Base-by-base conservation (phyloP, 1,140 invertebrate species). In the Drosophila miranda region DNA sequence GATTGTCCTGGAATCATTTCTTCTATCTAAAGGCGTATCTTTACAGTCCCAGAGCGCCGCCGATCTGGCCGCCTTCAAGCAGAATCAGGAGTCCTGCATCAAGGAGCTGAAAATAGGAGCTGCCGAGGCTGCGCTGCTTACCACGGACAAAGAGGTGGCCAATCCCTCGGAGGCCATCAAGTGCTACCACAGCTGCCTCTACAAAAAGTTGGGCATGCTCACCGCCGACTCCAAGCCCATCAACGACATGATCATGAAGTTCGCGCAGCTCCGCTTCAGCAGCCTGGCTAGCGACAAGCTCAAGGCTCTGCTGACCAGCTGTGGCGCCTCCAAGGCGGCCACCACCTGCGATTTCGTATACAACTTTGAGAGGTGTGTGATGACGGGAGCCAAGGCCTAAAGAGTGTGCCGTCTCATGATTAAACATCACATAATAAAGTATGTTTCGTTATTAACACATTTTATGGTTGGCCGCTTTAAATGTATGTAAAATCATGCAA, bases 161-260 rank as follows among this genome's bases (percentile, higher is more conserved):
- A 82, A 73, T 70, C 62, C 70, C 8, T 75, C 78, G 13, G 66
- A 75, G 51, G 41, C 59, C 4, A 70, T 63, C 26, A 87, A 87
- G 30, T 87, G 82, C 51, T 88, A 54, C 13, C 78, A 88, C n/a
- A 75, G 42, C 9, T 87, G 82, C 13, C 48, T 87, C n/a, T 87
- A 88, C 44, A 69, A 88, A 49, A 88, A 82, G 14, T 8, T 88
- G 63, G 78, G 82, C 7, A 54, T 87, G 5, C 9, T 87, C 0
- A n/a, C 45, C 1, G 54, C 45, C 1, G 78, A 79, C 44, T 63
- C 46, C 2, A 82, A 69, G 26, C 62, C 61, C 4, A 73, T 73
- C 6, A 16, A 6, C 2, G 78, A 71, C 1, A 69, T 52, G n/a
- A 78, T 87, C 21, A 2, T 75, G 0, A 75, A 87, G 57, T 46